A percentile compares a stretch with the other conserved stretches of the same genome.
phyloP scores from a whole-genome alignment of 2,797 vertebrate genomes.

The Sebastes melanostomus region DNA sequence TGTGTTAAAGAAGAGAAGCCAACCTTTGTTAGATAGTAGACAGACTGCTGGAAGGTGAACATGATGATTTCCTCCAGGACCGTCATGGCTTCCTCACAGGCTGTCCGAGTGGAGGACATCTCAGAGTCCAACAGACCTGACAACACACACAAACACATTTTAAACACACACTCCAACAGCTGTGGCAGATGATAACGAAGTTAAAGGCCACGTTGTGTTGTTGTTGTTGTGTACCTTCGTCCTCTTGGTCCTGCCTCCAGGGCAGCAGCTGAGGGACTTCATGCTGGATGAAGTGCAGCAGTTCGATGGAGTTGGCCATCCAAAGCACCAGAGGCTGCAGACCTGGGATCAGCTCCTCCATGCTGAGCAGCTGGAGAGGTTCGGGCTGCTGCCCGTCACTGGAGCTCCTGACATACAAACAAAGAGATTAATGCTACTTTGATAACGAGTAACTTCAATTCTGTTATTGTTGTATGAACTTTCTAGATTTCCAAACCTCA shows the following conservation, averaged over 20 bases:
- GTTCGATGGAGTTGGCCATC: constrained; percentile 86
- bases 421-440: neutral
- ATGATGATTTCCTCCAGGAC: constrained; percentile 88
- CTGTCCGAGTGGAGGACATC: constrained; percentile 73
- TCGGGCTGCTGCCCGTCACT: constrained; percentile 37
- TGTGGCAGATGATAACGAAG: neutral
- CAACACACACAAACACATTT: neutral
- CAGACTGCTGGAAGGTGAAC: constrained; percentile 88
- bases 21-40: constrained; percentile 88
- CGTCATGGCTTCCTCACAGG: constrained; percentile 87
- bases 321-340: constrained; percentile 81
- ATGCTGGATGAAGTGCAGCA: constrained; percentile 85
- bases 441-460: too few relatives aligned
- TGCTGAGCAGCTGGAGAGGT: constrained; percentile 44
- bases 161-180: neutral
- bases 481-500: too few relatives aligned
- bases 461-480: too few relatives aligned
- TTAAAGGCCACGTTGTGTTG: neutral
- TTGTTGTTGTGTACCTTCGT: constrained; percentile 49
- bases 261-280: constrained; percentile 82
- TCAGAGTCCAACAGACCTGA: constrained; percentile 73
- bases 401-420: constrained; percentile 36
- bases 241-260: constrained; percentile 65
- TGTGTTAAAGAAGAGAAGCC: neutral
- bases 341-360: constrained; percentile 75